Base-by-base conservation (phyloP, 2,797 vertebrate genomes). In the Gymnopithys bicolor region DNA sequence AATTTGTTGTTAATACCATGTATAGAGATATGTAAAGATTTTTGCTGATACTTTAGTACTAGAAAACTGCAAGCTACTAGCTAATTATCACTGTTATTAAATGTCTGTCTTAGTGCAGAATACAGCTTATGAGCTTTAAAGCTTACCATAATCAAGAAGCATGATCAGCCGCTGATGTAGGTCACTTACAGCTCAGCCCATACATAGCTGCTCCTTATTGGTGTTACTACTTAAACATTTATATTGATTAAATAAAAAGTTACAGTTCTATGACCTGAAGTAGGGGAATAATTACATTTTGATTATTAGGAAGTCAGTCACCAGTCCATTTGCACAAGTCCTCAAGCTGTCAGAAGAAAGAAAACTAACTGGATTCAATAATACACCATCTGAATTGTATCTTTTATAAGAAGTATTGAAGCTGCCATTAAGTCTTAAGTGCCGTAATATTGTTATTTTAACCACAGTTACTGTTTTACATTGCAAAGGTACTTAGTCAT, bases 121-220 rank as follows among this genome's bases (percentile, higher is more conserved):
- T 62, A 93, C 89, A 94, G 95, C 92, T 96, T 96, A 96, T 28
- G 51, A 87, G 96, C 84, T 95, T 96, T 95, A 93, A 84, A 92
- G 95, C 93, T 97, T 93, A 94, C 70, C 69, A 87, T 96, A 94
- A 94, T 94, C 84, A 96, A 97, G 94, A 95, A 85, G 91, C 80
- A 91, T 75, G 89, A 95, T 94, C 95, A 76, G 43, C 79, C 53
- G 56, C 68, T 83, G 70, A 96, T 93, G 87, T 96, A 93, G 89
- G 95, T 94, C 92, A 91, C 90, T 83, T 59, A 70, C 10, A 94
- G 90, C 88, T 90, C 87, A 86, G 79, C 84, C 68, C 66, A 49
- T 77, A 78, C 0, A 0, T 83, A 78, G 78, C 71, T 87, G 58
- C 19, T 59, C 62, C 62, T 89, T 39, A 19, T 1, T 67, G 43